These are phyloP conservation scores for Xiphophorus birchmanni DNA, from an alignment of 2,797 vertebrate genomes.

Conservation along the genomic window DNA sequence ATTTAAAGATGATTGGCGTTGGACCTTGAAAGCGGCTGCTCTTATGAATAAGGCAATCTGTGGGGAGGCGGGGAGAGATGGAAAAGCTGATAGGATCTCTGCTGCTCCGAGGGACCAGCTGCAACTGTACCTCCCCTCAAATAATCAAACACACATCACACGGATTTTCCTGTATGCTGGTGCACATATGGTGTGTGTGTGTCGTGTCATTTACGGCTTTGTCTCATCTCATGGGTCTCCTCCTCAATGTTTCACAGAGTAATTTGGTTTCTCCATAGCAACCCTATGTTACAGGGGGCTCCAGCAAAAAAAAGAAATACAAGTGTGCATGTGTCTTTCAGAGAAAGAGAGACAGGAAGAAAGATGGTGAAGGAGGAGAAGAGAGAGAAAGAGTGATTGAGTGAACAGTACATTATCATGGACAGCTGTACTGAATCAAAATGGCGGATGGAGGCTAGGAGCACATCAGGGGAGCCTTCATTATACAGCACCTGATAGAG, in stretches of 20 bases:
- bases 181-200: constrained; percentile 13
- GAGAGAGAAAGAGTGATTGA: constrained; percentile 76
- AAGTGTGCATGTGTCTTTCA: constrained; percentile 51
- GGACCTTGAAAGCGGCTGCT: constrained; percentile 48
- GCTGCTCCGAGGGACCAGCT: constrained; percentile 57
- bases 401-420: constrained; percentile 82
- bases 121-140: constrained; percentile 42
- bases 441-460: constrained; percentile 79
- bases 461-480: constrained; percentile 76
- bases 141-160: constrained; percentile 56
- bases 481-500: constrained; percentile 77
- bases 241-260: constrained; percentile 56
- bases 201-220: constrained; percentile 39
- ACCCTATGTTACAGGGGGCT: constrained; percentile 55
- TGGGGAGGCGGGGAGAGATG: constrained; percentile 8
- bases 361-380: constrained; percentile 58
- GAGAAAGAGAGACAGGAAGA: constrained; percentile 48
- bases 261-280: constrained; percentile 73
- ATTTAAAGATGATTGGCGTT: constrained; percentile 50
- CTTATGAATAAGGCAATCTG: constrained; percentile 66
- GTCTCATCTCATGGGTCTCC: constrained; percentile 56
- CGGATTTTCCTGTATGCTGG: constrained; percentile 36
- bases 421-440: constrained; percentile 86
- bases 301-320: constrained; percentile 44
- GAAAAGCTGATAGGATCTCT: constrained; percentile 58